Evolutionary conservation across 2,797 vertebrate species (phyloP).

Genomic region (Hephaestus fuliginosus): DNA sequence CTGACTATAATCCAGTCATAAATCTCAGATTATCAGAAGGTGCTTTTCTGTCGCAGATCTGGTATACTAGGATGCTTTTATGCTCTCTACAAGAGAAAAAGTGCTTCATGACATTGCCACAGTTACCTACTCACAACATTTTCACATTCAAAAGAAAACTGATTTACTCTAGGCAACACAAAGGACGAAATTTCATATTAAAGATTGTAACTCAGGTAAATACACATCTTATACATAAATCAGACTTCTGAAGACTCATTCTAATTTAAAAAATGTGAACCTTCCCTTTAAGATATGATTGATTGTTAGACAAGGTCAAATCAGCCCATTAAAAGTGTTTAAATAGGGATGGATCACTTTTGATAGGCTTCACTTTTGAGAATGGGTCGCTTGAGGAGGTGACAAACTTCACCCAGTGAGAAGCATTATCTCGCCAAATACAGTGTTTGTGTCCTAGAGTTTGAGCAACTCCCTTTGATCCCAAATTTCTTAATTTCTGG

Average conservation of each 20-base stretch:
- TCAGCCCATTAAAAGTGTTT: background rate
- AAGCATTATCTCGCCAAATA: slow-evolving; percentile 12
- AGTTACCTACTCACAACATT: background rate
- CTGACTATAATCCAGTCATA: background rate
- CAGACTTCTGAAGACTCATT: background rate
- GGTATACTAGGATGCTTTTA: background rate
- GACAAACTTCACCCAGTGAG: background rate
- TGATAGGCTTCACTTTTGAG: background rate
- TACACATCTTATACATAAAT: too few species aligned
- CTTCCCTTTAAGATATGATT: background rate
- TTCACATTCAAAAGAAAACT: too few species aligned
- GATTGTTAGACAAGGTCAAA: background rate
- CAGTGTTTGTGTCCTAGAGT: slow-evolving; percentile 32
- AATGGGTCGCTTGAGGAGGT: background rate
- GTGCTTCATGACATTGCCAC: background rate
- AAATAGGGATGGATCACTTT: background rate
- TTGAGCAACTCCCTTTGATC: slow-evolving; percentile 44
- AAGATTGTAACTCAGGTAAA: too few species aligned
- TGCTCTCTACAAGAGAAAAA: background rate
- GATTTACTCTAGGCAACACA: too few species aligned
- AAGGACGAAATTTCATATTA: too few species aligned
- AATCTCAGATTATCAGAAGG: background rate
- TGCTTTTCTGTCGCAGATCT: background rate
- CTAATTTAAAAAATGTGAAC: too few species aligned
- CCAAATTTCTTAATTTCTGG: slow-evolving; percentile 34